Conservation (phyloP, 2,797 vertebrate species). For the Buphagus erythrorhynchus region DNA sequence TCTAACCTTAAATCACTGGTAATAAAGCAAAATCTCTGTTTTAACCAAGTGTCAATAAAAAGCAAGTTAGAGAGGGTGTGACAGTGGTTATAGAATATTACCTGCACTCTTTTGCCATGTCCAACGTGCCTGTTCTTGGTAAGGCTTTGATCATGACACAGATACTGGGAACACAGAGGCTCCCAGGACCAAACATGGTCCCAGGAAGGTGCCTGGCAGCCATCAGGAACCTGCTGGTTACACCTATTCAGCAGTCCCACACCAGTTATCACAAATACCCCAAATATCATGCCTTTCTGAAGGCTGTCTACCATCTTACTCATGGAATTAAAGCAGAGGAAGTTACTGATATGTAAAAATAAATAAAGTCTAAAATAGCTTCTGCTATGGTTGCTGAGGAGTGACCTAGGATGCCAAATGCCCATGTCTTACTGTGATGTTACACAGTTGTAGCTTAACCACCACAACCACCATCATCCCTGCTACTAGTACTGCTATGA, state of each 20-base stretch:
- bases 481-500: not conserved
- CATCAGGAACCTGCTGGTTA: not conserved
- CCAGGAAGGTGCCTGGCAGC: not conserved
- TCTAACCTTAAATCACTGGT: not conserved
- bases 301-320: not conserved
- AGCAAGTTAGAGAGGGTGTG: not conserved
- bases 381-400: not conserved
- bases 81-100: not conserved
- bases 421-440: fast-evolving
- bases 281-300: not conserved
- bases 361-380: not conserved
- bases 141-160: not conserved
- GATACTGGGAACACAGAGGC: not conserved
- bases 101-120: not conserved
- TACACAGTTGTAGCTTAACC: not conserved
- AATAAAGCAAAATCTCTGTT: not conserved
- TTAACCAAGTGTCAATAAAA: not conserved
- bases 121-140: fast-evolving
- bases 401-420: not conserved
- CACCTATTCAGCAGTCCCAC: not conserved
- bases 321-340: not conserved
- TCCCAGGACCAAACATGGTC: fast-evolving
- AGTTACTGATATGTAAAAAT: not conserved
- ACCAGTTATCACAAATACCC: not conserved
- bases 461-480: no score